phyloP scores from a whole-genome alignment of 2,113 vertebrate species.

The Scopus umbretta region DNA sequence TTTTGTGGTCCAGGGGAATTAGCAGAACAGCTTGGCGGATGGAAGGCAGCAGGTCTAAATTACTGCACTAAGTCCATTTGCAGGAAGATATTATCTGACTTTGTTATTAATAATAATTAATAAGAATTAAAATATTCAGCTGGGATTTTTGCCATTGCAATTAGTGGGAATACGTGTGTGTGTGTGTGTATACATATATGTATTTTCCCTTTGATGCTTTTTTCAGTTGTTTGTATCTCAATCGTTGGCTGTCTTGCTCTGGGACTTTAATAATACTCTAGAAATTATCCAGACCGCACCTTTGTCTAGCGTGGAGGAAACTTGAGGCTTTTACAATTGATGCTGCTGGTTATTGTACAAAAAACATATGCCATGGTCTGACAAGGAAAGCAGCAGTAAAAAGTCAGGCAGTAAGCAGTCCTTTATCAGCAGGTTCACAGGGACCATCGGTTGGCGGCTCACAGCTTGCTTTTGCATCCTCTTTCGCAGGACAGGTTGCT shows the following conservation, averaged over 20 bases:
- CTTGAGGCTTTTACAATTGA: conserved; percentile 12
- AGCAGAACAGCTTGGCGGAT: not conserved
- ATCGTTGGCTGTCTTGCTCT: not conserved
- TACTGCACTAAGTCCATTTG: not conserved
- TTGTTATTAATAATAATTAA: conserved; percentile 54
- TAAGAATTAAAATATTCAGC: not conserved
- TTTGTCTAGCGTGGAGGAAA: not conserved
- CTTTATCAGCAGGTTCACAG: not conserved
- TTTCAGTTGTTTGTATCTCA: not conserved
- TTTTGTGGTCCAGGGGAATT: conserved; percentile 50
- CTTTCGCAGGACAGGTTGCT: not conserved
- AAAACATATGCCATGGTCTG: not conserved
- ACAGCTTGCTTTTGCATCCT: not conserved
- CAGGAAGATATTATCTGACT: conserved; percentile 36
- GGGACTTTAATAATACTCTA: not conserved
- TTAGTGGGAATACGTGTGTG: not conserved
- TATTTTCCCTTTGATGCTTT: conserved; percentile 32
- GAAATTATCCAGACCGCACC: not conserved
- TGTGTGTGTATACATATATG: not conserved
- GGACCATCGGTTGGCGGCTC: not conserved
- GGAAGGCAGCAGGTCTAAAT: conserved; percentile 17
- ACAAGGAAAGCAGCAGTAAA: not conserved
- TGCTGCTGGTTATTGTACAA: not conserved
- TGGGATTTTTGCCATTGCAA: not conserved
- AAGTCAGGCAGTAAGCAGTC: not conserved